Evolutionary conservation across 2,888 invertebrate genomes (phyloP).

Genomic region (Lochmaea crataegi): DNA sequence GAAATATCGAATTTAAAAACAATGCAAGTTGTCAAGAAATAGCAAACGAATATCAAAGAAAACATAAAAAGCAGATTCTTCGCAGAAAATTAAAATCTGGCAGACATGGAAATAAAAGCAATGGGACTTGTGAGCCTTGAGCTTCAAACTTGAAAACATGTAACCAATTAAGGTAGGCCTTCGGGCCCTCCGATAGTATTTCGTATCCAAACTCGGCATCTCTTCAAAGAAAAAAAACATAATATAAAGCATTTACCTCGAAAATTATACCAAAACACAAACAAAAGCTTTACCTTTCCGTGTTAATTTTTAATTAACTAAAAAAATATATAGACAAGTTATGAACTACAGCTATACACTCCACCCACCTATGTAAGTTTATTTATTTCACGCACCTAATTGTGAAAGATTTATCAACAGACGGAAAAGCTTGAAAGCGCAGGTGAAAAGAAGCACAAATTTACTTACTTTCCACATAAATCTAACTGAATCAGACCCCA

Average conservation of each 20-base stretch:
- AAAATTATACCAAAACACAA: slow-evolving; percentile 1
- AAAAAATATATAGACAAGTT: background rate
- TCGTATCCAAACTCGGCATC: slow-evolving; percentile 34
- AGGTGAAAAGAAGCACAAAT: slow-evolving; percentile 32
- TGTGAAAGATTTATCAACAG: slow-evolving; percentile 35
- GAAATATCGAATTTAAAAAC: background rate
- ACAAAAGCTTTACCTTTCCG: background rate
- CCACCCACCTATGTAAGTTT: background rate
- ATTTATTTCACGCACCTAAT: slow-evolving; percentile 27
- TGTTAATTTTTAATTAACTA: slow-evolving; percentile 5
- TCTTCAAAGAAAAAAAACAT: too few relatives aligned
- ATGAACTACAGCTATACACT: background rate
- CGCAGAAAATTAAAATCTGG: slow-evolving; percentile 31
- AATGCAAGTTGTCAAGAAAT: slow-evolving; percentile 10
- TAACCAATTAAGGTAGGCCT: slow-evolving; percentile 59
- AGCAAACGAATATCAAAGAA: slow-evolving; percentile 8
- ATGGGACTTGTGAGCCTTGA: slow-evolving; percentile 55
- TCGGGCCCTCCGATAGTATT: slow-evolving; percentile 51
- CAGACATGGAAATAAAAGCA: slow-evolving; percentile 48
- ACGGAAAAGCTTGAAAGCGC: slow-evolving; percentile 20
- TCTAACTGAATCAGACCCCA: slow-evolving; percentile 40
- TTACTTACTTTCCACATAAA: slow-evolving; percentile 37
- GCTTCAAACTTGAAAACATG: slow-evolving; percentile 61
- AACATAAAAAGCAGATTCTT: slow-evolving; percentile 12
- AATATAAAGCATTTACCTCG: slow-evolving; percentile 5